Conservation (phyloP, 2,888 invertebrate species). For the Folsomia candida region DNA sequence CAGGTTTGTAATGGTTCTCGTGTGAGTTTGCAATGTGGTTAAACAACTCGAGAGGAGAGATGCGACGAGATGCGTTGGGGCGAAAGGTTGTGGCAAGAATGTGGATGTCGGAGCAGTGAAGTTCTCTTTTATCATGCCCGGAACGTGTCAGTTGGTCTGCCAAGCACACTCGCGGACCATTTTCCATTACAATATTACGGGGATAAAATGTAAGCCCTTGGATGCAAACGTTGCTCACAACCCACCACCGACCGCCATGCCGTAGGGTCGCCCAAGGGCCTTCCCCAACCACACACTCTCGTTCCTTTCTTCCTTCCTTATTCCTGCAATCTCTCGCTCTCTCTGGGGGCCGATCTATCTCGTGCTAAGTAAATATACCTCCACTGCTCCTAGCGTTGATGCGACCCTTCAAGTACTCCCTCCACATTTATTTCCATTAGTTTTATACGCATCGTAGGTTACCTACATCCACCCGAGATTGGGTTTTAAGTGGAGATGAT, state of each 20-base stretch:
- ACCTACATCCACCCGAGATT: not conserved
- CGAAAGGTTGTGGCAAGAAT: slow-evolving; percentile 40
- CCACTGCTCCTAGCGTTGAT: no score
- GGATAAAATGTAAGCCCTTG: not conserved
- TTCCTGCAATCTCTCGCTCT: not conserved
- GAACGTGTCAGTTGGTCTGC: slow-evolving; percentile 51
- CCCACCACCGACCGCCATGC: no score
- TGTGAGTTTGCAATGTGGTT: not conserved
- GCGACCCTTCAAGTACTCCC: no score
- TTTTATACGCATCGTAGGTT: not conserved
- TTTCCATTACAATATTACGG: slow-evolving; percentile 9
- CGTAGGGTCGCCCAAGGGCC: no score
- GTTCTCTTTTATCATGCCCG: slow-evolving; percentile 27
- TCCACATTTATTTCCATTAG: no score
- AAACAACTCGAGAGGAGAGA: not conserved
- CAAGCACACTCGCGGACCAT: slow-evolving; percentile 40
- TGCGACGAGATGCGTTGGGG: slow-evolving; percentile 25
- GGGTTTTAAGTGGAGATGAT: not conserved
- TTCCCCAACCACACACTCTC: not conserved
- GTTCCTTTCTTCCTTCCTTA: not conserved
- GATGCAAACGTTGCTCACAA: not conserved
- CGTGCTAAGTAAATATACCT: not conserved
- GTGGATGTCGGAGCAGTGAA: slow-evolving; percentile 34
- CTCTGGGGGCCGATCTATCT: not conserved
- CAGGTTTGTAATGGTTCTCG: not conserved